These are phyloP conservation scores for Platichthys flesus DNA, from an alignment of 2,113 vertebrate species.

Conservation along the genomic window DNA sequence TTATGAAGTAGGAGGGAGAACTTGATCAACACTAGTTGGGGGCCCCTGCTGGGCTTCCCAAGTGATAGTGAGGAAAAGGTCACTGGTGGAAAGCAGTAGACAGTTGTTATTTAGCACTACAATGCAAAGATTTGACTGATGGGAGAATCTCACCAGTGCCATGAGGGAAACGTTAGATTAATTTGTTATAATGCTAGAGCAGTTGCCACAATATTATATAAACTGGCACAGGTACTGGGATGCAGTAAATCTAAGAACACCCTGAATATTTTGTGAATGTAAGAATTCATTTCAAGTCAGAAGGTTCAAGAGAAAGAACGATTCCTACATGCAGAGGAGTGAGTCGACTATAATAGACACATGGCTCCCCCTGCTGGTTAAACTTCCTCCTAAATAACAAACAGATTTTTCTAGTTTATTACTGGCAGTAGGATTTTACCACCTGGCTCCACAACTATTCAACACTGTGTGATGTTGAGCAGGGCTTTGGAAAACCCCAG, in stretches of 20 bases:
- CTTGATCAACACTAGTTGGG: slow-evolving; percentile 23
- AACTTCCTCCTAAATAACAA: background rate
- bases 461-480: no score
- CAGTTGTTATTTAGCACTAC: slow-evolving; percentile 23
- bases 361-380: slow-evolving; percentile 67
- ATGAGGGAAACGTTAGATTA: background rate
- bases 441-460: no score
- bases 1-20: slow-evolving; percentile 8
- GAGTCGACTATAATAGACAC: background rate
- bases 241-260: background rate
- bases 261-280: background rate
- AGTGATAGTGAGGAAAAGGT: slow-evolving; percentile 16
- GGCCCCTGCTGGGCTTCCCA: slow-evolving; percentile 8
- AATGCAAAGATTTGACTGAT: slow-evolving; percentile 19
- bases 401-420: background rate
- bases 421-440: no score
- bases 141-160: background rate
- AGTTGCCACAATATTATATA: background rate
- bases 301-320: background rate
- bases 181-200: slow-evolving; percentile 19
- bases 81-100: slow-evolving; percentile 14
- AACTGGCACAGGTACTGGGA: no score
- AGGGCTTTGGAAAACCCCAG: no score
- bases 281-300: background rate
- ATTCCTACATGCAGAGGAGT: background rate